Percentiles rank a stretch among this genome's conserved stretches.
Conservation (phyloP, 2,888 invertebrate species). For the Rhingia rostrata region DNA sequence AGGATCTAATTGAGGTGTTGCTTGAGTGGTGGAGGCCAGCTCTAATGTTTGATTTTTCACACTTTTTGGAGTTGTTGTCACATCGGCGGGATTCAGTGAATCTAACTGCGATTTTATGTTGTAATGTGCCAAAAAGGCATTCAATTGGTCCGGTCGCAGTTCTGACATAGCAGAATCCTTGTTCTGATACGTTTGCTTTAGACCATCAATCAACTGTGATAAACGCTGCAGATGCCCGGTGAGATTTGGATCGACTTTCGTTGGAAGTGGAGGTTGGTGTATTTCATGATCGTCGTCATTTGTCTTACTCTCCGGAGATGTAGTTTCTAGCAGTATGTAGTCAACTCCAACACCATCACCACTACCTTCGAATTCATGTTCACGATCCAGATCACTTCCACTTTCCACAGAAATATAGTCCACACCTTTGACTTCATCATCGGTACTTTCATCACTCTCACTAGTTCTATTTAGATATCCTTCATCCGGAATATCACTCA, state of each 20-base stretch:
- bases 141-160: constrained; percentile 81
- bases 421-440: constrained; percentile 7
- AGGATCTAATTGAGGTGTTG: constrained; percentile 76
- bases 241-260: constrained; percentile 80
- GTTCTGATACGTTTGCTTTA: constrained; percentile 80
- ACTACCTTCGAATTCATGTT: constrained; percentile 78
- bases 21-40: constrained; percentile 69
- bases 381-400: constrained; percentile 57
- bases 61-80: constrained; percentile 22
- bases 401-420: constrained; percentile 72
- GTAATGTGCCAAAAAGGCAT: constrained; percentile 82
- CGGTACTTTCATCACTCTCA: constrained; percentile 56
- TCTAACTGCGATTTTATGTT: constrained; percentile 81
- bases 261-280: constrained; percentile 30
- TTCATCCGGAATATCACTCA: constrained; percentile 58
- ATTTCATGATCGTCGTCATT: constrained; percentile 22
- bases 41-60: constrained; percentile 73
- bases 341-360: constrained; percentile 79
- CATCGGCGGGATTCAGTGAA: constrained; percentile 76
- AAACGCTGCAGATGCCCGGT: constrained; percentile 81
- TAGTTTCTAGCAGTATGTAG: constrained; percentile 59
- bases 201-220: constrained; percentile 81
- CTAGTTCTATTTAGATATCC: constrained; percentile 76
- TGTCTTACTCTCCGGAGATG: constrained; percentile 40
- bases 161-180: constrained; percentile 77